phyloP scores from a whole-genome alignment of 2,797 vertebrate species.

The Ptychobarbus kaznakovi region DNA sequence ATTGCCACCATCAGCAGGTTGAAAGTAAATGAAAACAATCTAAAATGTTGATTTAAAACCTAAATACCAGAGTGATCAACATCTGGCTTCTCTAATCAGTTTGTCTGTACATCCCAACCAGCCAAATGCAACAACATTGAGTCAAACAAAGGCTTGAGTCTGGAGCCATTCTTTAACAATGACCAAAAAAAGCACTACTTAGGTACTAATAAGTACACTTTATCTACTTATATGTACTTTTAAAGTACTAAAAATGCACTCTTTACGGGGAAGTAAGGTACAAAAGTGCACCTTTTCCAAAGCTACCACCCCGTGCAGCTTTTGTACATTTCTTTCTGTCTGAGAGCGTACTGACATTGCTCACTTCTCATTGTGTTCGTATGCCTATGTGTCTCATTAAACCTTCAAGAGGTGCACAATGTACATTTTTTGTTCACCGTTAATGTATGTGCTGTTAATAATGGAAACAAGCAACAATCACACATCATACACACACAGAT shows the following conservation, averaged over 20 bases:
- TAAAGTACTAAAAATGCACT: background rate
- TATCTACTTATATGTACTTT: background rate
- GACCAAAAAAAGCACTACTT: background rate
- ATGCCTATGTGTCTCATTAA: conserved; percentile 5
- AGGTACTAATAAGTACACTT: background rate
- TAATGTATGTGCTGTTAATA: background rate
- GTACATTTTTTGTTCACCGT: background rate
- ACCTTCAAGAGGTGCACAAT: background rate
- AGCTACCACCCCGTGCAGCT: background rate
- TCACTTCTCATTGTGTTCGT: conserved; percentile 54
- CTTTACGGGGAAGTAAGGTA: background rate
- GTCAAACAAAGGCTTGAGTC: background rate
- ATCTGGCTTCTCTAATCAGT: background rate
- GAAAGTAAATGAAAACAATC: background rate
- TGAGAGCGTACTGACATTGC: background rate
- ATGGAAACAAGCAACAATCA: background rate
- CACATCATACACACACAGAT: background rate
- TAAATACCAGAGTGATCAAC: background rate
- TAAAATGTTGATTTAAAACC: background rate
- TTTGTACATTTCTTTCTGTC: background rate
- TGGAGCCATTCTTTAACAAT: background rate
- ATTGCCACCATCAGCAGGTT: background rate
- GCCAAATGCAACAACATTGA: background rate
- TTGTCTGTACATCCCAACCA: background rate
- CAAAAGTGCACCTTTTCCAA: background rate